Evolutionary conservation across 2,888 invertebrate species (phyloP), one percentile per base, ranked within the genome.

Genomic region (Cosmopolites sordidus): DNA sequence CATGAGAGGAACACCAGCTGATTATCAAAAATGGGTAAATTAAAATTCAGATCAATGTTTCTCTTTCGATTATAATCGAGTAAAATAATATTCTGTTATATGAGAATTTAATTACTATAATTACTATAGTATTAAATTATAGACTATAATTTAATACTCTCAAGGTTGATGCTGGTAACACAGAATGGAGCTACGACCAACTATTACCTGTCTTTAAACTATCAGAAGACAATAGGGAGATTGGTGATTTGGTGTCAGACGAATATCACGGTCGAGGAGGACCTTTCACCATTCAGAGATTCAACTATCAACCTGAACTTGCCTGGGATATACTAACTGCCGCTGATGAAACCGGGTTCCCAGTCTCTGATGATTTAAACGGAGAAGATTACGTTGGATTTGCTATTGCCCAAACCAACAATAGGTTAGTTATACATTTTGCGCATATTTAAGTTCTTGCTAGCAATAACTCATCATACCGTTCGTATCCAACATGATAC

Each of bases 131-230:
- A n/a, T n/a, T n/a, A n/a, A n/a, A n/a, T n/a, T n/a, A n/a, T n/a
- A n/a, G n/a, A n/a, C n/a, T n/a, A n/a, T n/a, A 22, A 22, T 8
- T 22, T 8, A 22, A 3, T 22, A 22, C 22, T 22, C 22, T 22
- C 8, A 11, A 50, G 50, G 50, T 78, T 8, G 74, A 75, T n/a
- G 66, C 77, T 15, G 84, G 81, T 1, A 82, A 82, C 61, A 71
- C 73, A 48, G 83, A 82, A 4, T 83, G 83, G 83, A 78, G 78
- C 58, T 83, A 77, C 64, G 67, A 74, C 40, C 79, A 82, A 58
- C 81, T 83, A 0, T 71, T 87, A 11, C 84, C 84, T 0, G 87
- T 86, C 66, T 88, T 83, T 69, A 80, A 78, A 56, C 82, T 81
- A 69, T 76, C 82, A 1, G 86, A 87, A 66, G 79, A 85, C 70